Percentiles rank a stretch among this genome's conserved stretches.
Evolutionary conservation across 2,888 invertebrate genomes (phyloP).

Genomic region (Lomographa bimaculata): DNA sequence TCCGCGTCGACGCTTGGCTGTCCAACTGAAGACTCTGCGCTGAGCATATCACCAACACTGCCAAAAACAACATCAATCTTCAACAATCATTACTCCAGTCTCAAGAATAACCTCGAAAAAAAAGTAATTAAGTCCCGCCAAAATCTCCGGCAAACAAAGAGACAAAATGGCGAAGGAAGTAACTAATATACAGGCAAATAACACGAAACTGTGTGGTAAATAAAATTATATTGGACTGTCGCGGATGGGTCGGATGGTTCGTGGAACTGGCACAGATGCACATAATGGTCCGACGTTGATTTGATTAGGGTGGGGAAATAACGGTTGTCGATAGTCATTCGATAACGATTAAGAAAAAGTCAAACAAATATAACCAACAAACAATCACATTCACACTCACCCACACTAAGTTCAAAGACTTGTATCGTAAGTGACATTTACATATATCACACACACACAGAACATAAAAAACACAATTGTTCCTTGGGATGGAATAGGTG

Average conservation of each 20-base stretch:
- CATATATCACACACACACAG: too few relatives aligned
- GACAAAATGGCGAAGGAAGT: not conserved
- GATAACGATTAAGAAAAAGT: too few relatives aligned
- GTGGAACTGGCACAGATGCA: slow-evolving; percentile 33
- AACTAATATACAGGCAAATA: slow-evolving; percentile 2
- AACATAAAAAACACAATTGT: slow-evolving; percentile 11
- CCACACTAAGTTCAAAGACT: too few relatives aligned
- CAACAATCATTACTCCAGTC: slow-evolving; percentile 40
- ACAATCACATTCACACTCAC: too few relatives aligned
- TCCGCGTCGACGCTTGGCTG: slow-evolving; percentile 84
- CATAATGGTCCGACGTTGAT: slow-evolving; percentile 47
- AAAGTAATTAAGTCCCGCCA: not conserved
- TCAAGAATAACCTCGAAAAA: slow-evolving; percentile 3
- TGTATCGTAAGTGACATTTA: too few relatives aligned
- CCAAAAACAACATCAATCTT: slow-evolving; percentile 49
- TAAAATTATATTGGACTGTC: slow-evolving; percentile 9
- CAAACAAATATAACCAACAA: too few relatives aligned
- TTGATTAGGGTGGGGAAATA: slow-evolving; percentile 42
- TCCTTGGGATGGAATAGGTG: too few relatives aligned
- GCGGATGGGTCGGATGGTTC: slow-evolving; percentile 2
- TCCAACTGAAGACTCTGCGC: slow-evolving; percentile 80
- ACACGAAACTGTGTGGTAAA: slow-evolving; percentile 2
- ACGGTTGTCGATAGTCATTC: slow-evolving; percentile 9
- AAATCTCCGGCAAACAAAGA: not conserved
- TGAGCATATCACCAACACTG: slow-evolving; percentile 74